Evolutionary conservation across 2,113 vertebrate species (phyloP), one percentile per base, ranked within the genome.

Genomic region (Poeciliopsis turrubarensis): DNA sequence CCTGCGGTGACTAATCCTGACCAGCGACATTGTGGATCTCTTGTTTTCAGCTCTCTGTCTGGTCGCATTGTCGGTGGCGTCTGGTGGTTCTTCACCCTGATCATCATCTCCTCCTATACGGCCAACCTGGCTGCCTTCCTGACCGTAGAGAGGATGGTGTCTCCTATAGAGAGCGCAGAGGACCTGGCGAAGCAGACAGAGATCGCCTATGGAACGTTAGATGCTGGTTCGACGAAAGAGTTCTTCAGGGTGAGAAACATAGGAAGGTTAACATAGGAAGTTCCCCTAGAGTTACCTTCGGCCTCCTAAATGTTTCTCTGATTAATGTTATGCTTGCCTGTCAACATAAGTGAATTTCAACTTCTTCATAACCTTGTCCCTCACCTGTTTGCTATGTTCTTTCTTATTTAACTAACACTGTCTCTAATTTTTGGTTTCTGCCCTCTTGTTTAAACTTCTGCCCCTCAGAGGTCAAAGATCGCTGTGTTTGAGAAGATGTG

Each of bases 401-500:
- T 34, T 34, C 29, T 29, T 2, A 19, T 47, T 6, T 5, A 47
- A 47, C 44, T 47, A 17, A 47, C 14, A 6, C 44, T 2, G 17
- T 47, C 17, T 47, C 44, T 19, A 19, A 12, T 17, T 32, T 31
- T 70, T 26, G 62, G 67, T 61, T 34, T 60, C 60, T 65, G 17
- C 19, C 34, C 9, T 22, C 76, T 22, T 67, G 31, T 70, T 65
- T 22, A 61, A 26, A 62, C 2, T 74, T 57, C 62, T 70, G 72
- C 0, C 39, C 41, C 22, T 30, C 90, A 95, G 94, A 94, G 98
- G 89, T 99, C 98, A 39, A 99, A 99, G 94, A 99, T 99, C 6
- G 98, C 98, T 0, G 98, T 99, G 79, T 99, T 99, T 92, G 98
- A 99, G 94, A 99, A 99, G 94, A 99, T 99, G 97, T 99, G 98